phyloP scores from a whole-genome alignment of 2,888 invertebrate genomes.

The Sussaba pulchella region DNA sequence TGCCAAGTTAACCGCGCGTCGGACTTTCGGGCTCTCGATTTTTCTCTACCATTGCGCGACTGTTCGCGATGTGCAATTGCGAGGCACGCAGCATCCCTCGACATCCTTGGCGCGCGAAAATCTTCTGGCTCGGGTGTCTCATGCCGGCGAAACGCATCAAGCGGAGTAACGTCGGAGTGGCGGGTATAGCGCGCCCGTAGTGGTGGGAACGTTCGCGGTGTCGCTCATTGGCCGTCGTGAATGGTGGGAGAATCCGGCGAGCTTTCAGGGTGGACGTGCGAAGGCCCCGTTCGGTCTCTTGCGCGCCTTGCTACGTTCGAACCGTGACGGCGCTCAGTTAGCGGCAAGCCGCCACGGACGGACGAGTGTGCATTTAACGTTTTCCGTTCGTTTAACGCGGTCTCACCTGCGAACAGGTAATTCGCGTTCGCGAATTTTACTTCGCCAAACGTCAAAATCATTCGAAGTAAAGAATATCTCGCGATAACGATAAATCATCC shows the following conservation, averaged over 20 bases:
- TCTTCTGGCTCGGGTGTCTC: slow-evolving; percentile 5
- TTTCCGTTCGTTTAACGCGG: slow-evolving; percentile 51
- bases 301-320: slow-evolving; percentile 75
- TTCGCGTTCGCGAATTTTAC: slow-evolving; percentile 29
- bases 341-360: slow-evolving; percentile 81
- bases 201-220: slow-evolving; percentile 46
- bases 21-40: too few relatives aligned
- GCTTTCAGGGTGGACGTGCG: slow-evolving; percentile 64
- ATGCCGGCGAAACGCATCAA: slow-evolving; percentile 42
- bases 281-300: slow-evolving; percentile 66
- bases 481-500: background rate
- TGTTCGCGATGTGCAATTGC: background rate
- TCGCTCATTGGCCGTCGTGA: slow-evolving; percentile 68
- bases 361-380: slow-evolving; percentile 64
- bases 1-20: too few relatives aligned
- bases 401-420: slow-evolving; percentile 31
- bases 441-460: background rate
- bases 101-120: slow-evolving; percentile 53
- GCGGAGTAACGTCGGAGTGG: slow-evolving; percentile 7
- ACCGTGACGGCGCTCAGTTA: slow-evolving; percentile 79
- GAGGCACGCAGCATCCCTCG: slow-evolving; percentile 63
- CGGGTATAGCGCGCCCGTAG: background rate
- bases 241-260: slow-evolving; percentile 62
- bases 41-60: too few relatives aligned
- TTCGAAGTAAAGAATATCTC: background rate